Evolutionary conservation across 23 tunicate genomes (phyloP).

Genomic region (Trididemnum clinides): DNA sequence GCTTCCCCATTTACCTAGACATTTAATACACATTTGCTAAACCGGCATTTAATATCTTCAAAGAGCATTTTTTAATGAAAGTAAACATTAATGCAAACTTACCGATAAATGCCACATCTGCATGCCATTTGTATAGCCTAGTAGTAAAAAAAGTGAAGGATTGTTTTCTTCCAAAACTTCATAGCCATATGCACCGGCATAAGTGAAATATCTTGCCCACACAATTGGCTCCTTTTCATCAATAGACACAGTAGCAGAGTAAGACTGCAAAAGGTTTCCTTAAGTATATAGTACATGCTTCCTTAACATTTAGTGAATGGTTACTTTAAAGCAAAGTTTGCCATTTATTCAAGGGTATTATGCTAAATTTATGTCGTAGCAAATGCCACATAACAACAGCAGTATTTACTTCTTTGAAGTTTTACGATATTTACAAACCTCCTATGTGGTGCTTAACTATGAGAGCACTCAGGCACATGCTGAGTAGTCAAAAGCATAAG

Average conservation of each 20-base stretch:
- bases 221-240: conserved; percentile 77
- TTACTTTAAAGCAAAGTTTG: too few relatives aligned
- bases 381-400: not conserved
- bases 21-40: not conserved
- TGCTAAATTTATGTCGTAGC: not conserved
- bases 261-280: conserved; percentile 50
- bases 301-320: not conserved
- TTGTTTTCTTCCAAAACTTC: conserved; percentile 5
- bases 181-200: conserved; percentile 39
- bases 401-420: too few relatives aligned
- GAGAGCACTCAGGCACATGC: too few relatives aligned
- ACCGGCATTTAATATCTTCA: too few relatives aligned
- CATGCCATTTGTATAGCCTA: conserved; percentile 82
- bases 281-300: not conserved
- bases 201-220: conserved; percentile 67
- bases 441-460: too few relatives aligned
- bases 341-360: not conserved
- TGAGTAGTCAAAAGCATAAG: too few relatives aligned
- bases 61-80: too few relatives aligned
- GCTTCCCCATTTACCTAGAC: conserved; percentile 66
- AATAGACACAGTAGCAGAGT: conserved; percentile 25
- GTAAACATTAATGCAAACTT: too few relatives aligned
- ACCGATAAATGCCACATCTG: conserved; percentile 80
- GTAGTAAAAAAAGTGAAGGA: conserved; percentile 45
- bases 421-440: too few relatives aligned